Evolutionary conservation across 2,888 invertebrate genomes (phyloP).

Genomic region (Herminia tarsipennalis): DNA sequence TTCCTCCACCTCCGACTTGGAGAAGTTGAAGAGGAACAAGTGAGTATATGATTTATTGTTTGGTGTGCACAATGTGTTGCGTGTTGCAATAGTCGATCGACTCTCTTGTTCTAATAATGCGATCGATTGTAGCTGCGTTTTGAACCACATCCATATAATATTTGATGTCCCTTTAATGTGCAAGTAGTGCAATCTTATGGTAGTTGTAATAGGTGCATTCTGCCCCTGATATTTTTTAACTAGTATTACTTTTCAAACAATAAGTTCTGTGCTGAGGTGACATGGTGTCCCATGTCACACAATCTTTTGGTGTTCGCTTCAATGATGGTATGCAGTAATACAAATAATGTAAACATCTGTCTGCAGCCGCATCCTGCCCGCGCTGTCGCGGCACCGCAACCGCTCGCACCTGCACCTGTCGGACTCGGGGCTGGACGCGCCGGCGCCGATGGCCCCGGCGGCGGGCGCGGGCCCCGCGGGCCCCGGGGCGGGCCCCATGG

Average conservation of each 20-base stretch:
- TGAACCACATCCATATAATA: too few relatives aligned
- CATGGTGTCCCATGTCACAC: too few relatives aligned
- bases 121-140: too few relatives aligned
- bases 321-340: too few relatives aligned
- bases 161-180: too few relatives aligned
- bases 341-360: background rate
- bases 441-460: constrained; percentile 23
- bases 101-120: background rate
- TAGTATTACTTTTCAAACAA: too few relatives aligned
- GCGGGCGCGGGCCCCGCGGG: background rate
- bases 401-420: constrained; percentile 76
- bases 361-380: constrained; percentile 63
- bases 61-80: too few relatives aligned
- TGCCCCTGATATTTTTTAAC: too few relatives aligned
- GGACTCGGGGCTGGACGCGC: constrained; percentile 66
- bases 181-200: too few relatives aligned
- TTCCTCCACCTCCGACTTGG: constrained; percentile 71
- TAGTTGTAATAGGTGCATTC: too few relatives aligned
- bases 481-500: background rate
- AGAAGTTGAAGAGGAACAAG: constrained; percentile 66
- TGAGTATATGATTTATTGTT: constrained; percentile 16
- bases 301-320: too few relatives aligned
- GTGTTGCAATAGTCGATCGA: background rate
- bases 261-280: too few relatives aligned
- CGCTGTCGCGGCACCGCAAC: constrained; percentile 70